Conservation (phyloP, 2,888 invertebrate genomes). For the Hyppa rectilinea region DNA sequence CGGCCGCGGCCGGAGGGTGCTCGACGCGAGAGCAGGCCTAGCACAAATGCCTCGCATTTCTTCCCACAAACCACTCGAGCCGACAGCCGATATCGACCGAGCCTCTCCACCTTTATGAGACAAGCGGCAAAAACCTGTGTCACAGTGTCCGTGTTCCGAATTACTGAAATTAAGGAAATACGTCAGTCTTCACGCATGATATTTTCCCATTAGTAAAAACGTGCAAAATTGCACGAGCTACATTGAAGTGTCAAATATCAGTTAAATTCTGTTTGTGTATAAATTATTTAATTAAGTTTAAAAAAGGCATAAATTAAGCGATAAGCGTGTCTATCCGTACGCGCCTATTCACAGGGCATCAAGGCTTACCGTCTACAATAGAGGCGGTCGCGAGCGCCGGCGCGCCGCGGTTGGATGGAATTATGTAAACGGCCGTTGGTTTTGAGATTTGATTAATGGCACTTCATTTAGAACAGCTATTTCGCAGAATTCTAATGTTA, state of each 20-base stretch:
- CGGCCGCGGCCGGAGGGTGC: constrained; percentile 74
- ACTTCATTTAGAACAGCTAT: constrained; percentile 73
- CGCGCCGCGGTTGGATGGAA: constrained; percentile 68
- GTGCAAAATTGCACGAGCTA: neutral
- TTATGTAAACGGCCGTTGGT: constrained; percentile 75
- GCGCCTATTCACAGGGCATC: constrained; percentile 44
- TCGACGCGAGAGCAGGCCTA: constrained; percentile 75
- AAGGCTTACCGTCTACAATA: constrained; percentile 57
- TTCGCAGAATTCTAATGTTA: constrained; percentile 69
- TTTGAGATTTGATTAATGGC: constrained; percentile 81
- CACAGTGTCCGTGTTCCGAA: constrained; percentile 59
- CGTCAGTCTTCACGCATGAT: constrained; percentile 54
- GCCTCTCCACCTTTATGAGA: constrained; percentile 78
- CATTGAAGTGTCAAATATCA: constrained; percentile 10
- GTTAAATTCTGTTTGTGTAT: constrained; percentile 7
- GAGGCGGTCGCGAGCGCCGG: constrained; percentile 59
- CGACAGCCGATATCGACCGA: constrained; percentile 83
- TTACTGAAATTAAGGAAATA: constrained; percentile 52
- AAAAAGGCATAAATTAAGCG: constrained; percentile 32
- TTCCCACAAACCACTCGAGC: constrained; percentile 81
- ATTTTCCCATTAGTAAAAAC: constrained; percentile 33
- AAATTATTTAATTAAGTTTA: constrained; percentile 25
- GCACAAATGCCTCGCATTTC: constrained; percentile 86
- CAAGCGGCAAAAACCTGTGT: constrained; percentile 76
- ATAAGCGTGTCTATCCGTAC: constrained; percentile 26